These are phyloP conservation scores for Cydia strobilella DNA, from an alignment of 1,140 invertebrate species.

Conservation along the genomic window DNA sequence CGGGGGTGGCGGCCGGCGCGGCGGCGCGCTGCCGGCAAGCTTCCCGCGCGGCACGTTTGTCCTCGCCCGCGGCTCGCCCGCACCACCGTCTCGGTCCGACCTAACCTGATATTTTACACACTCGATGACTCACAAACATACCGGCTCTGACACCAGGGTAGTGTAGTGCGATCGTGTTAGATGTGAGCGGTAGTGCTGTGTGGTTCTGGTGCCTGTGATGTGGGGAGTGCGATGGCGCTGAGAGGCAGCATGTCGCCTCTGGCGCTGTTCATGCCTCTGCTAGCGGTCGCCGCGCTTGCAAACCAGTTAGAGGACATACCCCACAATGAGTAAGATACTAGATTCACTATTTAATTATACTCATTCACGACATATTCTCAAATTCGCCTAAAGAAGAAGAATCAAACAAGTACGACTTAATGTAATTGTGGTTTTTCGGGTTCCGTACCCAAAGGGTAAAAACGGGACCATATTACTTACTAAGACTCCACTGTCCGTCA, in stretches of 20 bases:
- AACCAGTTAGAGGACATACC: constrained; percentile 92
- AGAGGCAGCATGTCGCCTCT: constrained; percentile 62
- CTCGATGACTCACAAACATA: constrained; percentile 56
- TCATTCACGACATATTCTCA: neutral
- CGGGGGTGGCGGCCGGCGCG: constrained; percentile 40
- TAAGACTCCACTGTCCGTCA: too few relatives aligned
- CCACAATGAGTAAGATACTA: constrained; percentile 88
- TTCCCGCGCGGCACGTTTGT: constrained; percentile 57
- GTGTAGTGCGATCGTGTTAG: constrained; percentile 60
- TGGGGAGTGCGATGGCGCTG: constrained; percentile 66
- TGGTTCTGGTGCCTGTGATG: constrained; percentile 56
- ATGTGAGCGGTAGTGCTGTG: constrained; percentile 62
- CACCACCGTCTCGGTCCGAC: constrained; percentile 43
- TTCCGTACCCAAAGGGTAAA: too few relatives aligned
- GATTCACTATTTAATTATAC: neutral
- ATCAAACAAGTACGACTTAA: neutral
- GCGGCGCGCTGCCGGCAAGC: constrained; percentile 48
- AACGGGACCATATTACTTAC: too few relatives aligned
- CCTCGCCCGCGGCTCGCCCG: constrained; percentile 55
- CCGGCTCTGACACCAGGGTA: constrained; percentile 51
- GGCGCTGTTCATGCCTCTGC: constrained; percentile 57
- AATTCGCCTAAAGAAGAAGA: neutral
- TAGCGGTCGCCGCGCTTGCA: constrained; percentile 69
- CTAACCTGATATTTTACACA: constrained; percentile 43
- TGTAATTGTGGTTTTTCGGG: neutral